Percentiles rank a stretch among this genome's conserved stretches.
Conservation (phyloP, 2,888 invertebrate genomes). For the Caenorhabditis auriculariae region DNA sequence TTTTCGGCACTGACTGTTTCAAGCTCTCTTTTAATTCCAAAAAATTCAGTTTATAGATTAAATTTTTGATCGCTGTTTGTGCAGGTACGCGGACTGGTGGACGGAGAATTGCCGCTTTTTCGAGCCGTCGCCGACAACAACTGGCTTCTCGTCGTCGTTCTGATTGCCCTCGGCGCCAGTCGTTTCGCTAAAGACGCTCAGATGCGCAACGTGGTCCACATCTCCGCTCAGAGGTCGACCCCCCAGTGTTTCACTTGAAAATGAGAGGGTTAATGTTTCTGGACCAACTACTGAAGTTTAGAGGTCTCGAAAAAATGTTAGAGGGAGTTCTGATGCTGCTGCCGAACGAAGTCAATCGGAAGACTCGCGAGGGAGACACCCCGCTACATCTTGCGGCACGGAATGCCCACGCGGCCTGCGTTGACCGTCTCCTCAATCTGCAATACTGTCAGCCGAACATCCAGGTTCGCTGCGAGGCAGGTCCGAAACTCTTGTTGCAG, state of each 20-base stretch:
- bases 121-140: slow-evolving; percentile 27
- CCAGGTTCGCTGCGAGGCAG: neutral
- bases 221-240: slow-evolving; percentile 31
- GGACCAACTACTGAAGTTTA: slow-evolving; percentile 12
- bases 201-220: slow-evolving; percentile 25
- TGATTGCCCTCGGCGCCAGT: slow-evolving; percentile 24
- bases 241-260: too few species aligned
- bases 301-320: slow-evolving; percentile 24
- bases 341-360: slow-evolving; percentile 18
- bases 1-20: too few species aligned
- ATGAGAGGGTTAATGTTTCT: too few species aligned
- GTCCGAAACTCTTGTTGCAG: slow-evolving; percentile 1
- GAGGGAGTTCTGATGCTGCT: slow-evolving; percentile 21
- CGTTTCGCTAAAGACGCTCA: slow-evolving; percentile 11
- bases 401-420: slow-evolving; percentile 34
- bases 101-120: slow-evolving; percentile 30
- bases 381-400: slow-evolving; percentile 32
- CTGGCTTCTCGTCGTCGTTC: slow-evolving; percentile 26
- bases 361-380: slow-evolving; percentile 28
- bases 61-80: neutral
- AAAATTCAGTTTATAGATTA: too few species aligned
- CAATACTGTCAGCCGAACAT: slow-evolving; percentile 21
- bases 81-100: slow-evolving; percentile 8
- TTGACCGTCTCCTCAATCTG: slow-evolving; percentile 28
- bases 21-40: too few species aligned